These are phyloP conservation scores for Monochamus saltuarius DNA, from an alignment of 1,140 invertebrate genomes.

Conservation along the genomic window DNA sequence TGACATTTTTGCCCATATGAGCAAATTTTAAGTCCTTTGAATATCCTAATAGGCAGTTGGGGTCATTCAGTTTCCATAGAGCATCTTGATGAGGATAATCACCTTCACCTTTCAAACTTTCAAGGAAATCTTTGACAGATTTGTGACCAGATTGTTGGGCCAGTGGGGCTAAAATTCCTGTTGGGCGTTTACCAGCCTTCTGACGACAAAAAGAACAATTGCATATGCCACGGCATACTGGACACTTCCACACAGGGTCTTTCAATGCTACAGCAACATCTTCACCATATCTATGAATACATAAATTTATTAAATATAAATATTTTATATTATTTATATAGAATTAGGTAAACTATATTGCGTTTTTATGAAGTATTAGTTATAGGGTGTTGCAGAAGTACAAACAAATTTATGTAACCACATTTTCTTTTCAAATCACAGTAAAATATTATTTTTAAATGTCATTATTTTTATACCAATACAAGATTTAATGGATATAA, in stretches of 20 bases:
- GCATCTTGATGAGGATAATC: background rate
- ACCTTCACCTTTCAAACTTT: conserved; percentile 27
- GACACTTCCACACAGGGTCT: conserved; percentile 55
- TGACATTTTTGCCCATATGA: conserved; percentile 13
- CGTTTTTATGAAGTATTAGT: too few relatives aligned
- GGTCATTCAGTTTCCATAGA: conserved; percentile 7
- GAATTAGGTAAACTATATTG: background rate
- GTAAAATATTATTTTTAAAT: too few relatives aligned
- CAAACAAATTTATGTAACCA: too few relatives aligned
- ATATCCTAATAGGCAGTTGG: conserved; percentile 21
- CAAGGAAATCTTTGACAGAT: conserved; percentile 41
- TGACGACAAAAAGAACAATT: conserved; percentile 57
- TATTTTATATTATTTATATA: conserved; percentile 8
- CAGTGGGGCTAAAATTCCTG: conserved; percentile 50
- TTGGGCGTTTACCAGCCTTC: conserved; percentile 52
- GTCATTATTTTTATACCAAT: too few relatives aligned
- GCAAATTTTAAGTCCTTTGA: conserved; percentile 13
- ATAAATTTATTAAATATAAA: conserved; percentile 1
- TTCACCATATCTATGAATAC: conserved; percentile 51
- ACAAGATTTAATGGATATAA: too few relatives aligned
- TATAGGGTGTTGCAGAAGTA: too few relatives aligned
- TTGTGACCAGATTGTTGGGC: conserved; percentile 48
- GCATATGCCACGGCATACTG: conserved; percentile 53
- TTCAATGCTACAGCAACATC: conserved; percentile 48
- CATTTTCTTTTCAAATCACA: too few relatives aligned